phyloP scores from a whole-genome alignment of 2,888 invertebrate genomes.

The Sympetrum striolatum region DNA sequence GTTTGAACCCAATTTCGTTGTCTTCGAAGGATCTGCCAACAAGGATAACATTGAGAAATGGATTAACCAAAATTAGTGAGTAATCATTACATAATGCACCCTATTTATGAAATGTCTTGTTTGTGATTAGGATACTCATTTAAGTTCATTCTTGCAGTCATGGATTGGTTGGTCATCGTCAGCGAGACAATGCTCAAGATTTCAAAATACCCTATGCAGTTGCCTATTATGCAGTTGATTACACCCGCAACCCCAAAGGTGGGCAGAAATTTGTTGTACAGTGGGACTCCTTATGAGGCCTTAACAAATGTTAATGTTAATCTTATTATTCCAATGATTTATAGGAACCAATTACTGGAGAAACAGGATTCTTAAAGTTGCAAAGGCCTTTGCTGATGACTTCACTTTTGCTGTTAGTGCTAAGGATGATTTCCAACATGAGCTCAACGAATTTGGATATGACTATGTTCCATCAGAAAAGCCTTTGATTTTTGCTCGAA shows the following conservation, averaged over 20 bases:
- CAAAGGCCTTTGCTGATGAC: constrained; percentile 70
- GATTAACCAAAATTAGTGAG: constrained; percentile 86
- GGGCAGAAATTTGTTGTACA: constrained; percentile 45
- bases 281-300: neutral
- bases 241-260: constrained; percentile 93
- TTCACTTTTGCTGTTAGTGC: constrained; percentile 89
- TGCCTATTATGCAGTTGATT: constrained; percentile 94
- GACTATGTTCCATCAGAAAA: constrained; percentile 87
- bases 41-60: constrained; percentile 78
- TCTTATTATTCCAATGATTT: constrained; percentile 4
- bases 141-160: constrained; percentile 66
- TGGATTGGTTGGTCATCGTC: constrained; percentile 91
- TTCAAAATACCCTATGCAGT: constrained; percentile 90
- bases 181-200: constrained; percentile 81
- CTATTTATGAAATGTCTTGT: neutral
- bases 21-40: constrained; percentile 76
- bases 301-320: neutral
- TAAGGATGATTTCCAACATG: constrained; percentile 92
- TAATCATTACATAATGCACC: constrained; percentile 61
- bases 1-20: constrained; percentile 82
- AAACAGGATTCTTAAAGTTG: constrained; percentile 92
- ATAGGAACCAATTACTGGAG: constrained; percentile 96
- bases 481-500: constrained; percentile 84
- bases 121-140: neutral
- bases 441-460: constrained; percentile 92